Evolutionary conservation across 2,888 invertebrate genomes (phyloP).

Genomic region (Dicyrtoma fusca): DNA sequence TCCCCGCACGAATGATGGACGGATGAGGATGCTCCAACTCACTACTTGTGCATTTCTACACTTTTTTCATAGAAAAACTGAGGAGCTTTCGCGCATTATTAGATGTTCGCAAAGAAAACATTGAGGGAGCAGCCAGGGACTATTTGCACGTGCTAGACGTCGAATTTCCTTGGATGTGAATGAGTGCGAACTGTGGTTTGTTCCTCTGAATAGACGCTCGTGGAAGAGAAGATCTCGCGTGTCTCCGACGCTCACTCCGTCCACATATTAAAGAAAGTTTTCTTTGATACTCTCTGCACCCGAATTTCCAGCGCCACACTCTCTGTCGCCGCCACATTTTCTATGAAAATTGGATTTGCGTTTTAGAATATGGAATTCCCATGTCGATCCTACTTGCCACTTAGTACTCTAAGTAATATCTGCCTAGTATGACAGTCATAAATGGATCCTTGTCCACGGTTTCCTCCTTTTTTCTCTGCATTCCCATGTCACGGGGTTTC

Average conservation of each 20-base stretch:
- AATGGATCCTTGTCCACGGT: slow-evolving; percentile 26
- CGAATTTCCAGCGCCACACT: neutral
- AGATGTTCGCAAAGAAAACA: neutral
- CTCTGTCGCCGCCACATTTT: neutral
- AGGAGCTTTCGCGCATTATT: slow-evolving; percentile 6
- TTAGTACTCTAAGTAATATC: slow-evolving; percentile 31
- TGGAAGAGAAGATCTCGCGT: slow-evolving; percentile 4
- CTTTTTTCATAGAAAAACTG: neutral
- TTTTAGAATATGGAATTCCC: slow-evolving; percentile 20
- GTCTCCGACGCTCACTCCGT: neutral
- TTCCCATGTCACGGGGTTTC: no score
- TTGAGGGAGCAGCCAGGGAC: neutral
- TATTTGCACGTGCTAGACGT: slow-evolving; percentile 23
- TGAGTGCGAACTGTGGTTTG: neutral
- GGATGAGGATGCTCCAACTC: neutral
- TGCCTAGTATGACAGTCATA: slow-evolving; percentile 30
- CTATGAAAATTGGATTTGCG: slow-evolving; percentile 30
- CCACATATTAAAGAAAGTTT: slow-evolving; percentile 18
- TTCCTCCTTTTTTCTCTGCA: slow-evolving; percentile 1
- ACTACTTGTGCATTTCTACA: neutral
- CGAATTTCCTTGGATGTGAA: neutral
- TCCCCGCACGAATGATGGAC: neutral
- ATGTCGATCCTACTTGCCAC: slow-evolving; percentile 28
- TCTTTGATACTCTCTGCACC: neutral
- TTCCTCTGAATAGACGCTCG: neutral